Conservation (phyloP, 2,888 invertebrate genomes). For the Cephus sareptanus region DNA sequence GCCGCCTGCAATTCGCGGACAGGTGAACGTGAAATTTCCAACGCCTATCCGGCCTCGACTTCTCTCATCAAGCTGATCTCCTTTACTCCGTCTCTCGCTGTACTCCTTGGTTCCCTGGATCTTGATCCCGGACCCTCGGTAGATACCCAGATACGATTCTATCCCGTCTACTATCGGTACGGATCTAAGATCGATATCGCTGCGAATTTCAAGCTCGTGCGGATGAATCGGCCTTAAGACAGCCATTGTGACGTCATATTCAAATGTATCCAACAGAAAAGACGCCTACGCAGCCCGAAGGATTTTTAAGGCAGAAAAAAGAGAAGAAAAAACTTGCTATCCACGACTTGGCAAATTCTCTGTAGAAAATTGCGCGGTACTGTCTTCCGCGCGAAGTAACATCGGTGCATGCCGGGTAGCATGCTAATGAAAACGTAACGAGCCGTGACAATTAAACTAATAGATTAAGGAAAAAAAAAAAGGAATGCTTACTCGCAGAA, state of each 20-base stretch:
- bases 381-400: constrained; percentile 11
- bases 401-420: background rate
- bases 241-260: background rate
- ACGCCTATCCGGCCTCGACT: background rate
- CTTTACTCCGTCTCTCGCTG: background rate
- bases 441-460: constrained; percentile 25
- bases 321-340: background rate
- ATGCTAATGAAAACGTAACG: constrained; percentile 30
- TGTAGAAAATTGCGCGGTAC: constrained; percentile 3
- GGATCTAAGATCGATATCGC: background rate
- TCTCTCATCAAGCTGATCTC: background rate
- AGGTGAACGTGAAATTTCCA: background rate
- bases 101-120: background rate
- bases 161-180: background rate
- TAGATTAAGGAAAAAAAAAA: constrained; percentile 13
- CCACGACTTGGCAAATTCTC: background rate
- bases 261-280: background rate
- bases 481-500: constrained; percentile 17
- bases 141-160: background rate
- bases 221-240: background rate
- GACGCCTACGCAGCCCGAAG: background rate
- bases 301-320: background rate
- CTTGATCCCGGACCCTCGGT: background rate
- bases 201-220: background rate
- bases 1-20: background rate